Evolutionary conservation across 92 coral and sea anemone genomes (phyloP).

Genomic region (Actinernus sp.): DNA sequence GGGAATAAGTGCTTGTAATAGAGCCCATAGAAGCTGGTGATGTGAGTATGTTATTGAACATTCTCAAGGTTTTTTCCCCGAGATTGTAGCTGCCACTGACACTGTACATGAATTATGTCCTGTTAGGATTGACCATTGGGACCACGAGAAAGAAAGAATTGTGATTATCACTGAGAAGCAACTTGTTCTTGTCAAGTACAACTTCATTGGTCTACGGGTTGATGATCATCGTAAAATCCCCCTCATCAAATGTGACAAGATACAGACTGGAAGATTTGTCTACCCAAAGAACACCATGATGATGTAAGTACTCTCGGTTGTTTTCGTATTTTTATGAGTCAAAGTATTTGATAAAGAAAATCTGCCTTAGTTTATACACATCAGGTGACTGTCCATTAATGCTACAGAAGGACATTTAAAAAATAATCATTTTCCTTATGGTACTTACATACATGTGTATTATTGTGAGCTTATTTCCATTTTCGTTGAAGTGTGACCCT

Average conservation of each 20-base stretch:
- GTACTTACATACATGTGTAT: no score
- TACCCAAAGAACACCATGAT: constrained; percentile 94
- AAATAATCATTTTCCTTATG: no score
- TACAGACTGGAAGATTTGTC: constrained; percentile 88
- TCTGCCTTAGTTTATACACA: no score
- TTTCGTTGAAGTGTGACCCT: no score
- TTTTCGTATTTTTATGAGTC: no score
- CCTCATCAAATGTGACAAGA: constrained; percentile 88
- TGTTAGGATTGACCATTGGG: constrained; percentile 98
- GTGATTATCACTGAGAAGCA: constrained; percentile 82
- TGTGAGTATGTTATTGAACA: not conserved
- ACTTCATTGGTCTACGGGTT: constrained; percentile 89
- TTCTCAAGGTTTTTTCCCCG: not conserved
- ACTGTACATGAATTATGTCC: not conserved
- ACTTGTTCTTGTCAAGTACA: constrained; percentile 76
- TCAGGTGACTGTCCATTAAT: no score
- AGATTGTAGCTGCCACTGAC: not conserved
- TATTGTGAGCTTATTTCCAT: no score
- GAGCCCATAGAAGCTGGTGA: no score
- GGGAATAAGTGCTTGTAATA: no score
- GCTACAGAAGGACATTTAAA: no score
- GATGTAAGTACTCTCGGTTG: constrained; percentile 94
- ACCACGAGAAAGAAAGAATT: constrained; percentile 92
- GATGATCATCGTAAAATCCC: constrained; percentile 95
- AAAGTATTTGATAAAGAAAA: no score